A percentile compares a stretch with the other conserved stretches of the same genome.
These are phyloP conservation scores for Sinonovacula constricta DNA, from an alignment of 1,140 invertebrate species.

Conservation along the genomic window DNA sequence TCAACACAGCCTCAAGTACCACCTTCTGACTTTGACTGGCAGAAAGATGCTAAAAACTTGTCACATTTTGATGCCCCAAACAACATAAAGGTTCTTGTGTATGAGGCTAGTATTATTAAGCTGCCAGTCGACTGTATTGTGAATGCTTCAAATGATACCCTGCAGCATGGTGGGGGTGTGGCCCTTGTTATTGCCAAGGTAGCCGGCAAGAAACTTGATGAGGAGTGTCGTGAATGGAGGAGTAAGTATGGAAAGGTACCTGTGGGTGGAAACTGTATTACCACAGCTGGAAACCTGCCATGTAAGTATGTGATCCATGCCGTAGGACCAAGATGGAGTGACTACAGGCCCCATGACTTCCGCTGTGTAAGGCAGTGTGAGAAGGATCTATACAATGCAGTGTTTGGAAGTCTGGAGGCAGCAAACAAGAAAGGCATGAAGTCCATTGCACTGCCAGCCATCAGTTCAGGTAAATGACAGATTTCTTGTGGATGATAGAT, in stretches of 20 bases:
- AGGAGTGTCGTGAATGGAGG: conserved; percentile 53
- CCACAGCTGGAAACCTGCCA: conserved; percentile 55
- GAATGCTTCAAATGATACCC: conserved; percentile 90
- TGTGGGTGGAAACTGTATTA: conserved; percentile 46
- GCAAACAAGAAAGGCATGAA: conserved; percentile 18
- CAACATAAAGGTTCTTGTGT: conserved; percentile 56
- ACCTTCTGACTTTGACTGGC: no score
- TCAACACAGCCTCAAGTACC: no score
- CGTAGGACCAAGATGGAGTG: conserved; percentile 59
- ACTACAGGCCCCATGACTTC: conserved; percentile 35
- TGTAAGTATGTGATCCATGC: conserved; percentile 59
- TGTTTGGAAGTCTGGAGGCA: conserved; percentile 50
- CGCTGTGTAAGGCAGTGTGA: conserved; percentile 32
- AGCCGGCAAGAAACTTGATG: conserved; percentile 44
- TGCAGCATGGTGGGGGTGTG: conserved; percentile 89
- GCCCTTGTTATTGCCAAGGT: conserved; percentile 87
- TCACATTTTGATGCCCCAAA: no score
- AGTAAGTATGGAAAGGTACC: conserved; percentile 34
- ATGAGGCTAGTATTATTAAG: conserved; percentile 87
- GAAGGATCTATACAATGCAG: conserved; percentile 44
- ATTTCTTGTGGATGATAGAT: no score
- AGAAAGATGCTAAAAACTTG: no score
- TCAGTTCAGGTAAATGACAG: conserved; percentile 57
- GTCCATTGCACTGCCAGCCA: conserved; percentile 57
- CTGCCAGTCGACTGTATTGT: conserved; percentile 93